Evolutionary conservation across 1,140 invertebrate genomes (phyloP).

Genomic region (Aradophagus sp.): DNA sequence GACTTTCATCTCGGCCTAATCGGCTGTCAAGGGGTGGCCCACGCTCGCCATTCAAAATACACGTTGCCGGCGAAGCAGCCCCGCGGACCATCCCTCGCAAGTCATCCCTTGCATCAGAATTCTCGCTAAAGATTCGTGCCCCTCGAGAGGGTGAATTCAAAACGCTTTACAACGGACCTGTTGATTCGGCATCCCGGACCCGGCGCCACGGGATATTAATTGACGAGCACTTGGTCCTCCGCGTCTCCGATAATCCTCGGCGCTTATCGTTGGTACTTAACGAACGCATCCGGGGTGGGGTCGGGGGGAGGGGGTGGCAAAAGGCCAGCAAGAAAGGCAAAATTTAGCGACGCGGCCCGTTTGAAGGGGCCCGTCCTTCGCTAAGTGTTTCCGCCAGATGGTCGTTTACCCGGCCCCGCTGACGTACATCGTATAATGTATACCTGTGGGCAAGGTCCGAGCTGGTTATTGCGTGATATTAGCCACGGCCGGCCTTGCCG

Average conservation of each 20-base stretch:
- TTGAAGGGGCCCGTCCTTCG: slow-evolving; percentile 22
- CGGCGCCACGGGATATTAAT: slow-evolving; percentile 13
- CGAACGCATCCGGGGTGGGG: too few relatives aligned
- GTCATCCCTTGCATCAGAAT: slow-evolving; percentile 65
- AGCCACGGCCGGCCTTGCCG: slow-evolving; percentile 63
- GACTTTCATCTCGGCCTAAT: slow-evolving; percentile 69
- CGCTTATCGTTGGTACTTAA: slow-evolving; percentile 20
- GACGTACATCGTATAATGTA: slow-evolving; percentile 31
- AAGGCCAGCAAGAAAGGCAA: slow-evolving; percentile 18
- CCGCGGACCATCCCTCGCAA: slow-evolving; percentile 50
- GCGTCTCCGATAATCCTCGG: not conserved
- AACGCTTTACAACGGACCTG: slow-evolving; percentile 75
- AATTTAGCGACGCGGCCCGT: slow-evolving; percentile 33
- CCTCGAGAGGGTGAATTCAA: slow-evolving; percentile 71
- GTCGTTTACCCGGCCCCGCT: slow-evolving; percentile 31
- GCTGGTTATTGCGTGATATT: slow-evolving; percentile 69
- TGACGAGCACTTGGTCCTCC: too few relatives aligned
- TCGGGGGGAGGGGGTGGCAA: too few relatives aligned
- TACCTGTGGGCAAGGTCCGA: slow-evolving; percentile 31
- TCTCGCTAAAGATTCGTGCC: slow-evolving; percentile 69
- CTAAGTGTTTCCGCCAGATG: slow-evolving; percentile 56
- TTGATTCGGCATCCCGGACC: slow-evolving; percentile 63
- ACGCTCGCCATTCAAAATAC: slow-evolving; percentile 42
- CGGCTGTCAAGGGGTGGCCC: slow-evolving; percentile 66
- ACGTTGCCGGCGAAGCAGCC: slow-evolving; percentile 50